Evolutionary conservation across 2,888 invertebrate genomes (phyloP), one percentile per base, ranked within the genome.

Genomic region (Drosophila putrida): DNA sequence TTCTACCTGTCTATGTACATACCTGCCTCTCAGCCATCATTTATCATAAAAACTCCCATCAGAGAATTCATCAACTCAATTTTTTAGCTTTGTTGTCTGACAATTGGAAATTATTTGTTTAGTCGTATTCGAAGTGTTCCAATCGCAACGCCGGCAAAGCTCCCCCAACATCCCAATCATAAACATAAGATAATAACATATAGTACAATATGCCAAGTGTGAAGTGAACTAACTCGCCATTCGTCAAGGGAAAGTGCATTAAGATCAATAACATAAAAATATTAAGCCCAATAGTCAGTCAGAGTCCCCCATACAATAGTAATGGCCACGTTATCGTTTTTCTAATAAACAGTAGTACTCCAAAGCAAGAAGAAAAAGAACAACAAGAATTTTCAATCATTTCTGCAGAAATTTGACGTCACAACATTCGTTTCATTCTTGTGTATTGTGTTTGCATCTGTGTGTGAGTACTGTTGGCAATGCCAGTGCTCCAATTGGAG

Each of bases 261-360:
- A 49, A 36, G 36, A 63, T 58, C 53, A 28, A 44, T 8, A 31
- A 65, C 33, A 60, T 28, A 38, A 33, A 49, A 35, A 55, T 33
- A 63, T 41, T 49, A 55, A 33, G 33, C 38, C 15, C 33, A 38
- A 20, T 13, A 27, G 20, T 27, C 6, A 13, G 25, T 25, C 31
- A 27, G 31, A 44, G n/a, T 15, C 13, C 6, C 2, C 10, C 41
- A 41, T 6, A 11, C 9, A 50, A 60, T 36, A 35, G 27, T 33
- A 39, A 60, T n/a, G 47, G 81, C 81, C 81, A 82, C 81, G 81
- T 82, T 83, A 71, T 68, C 76, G 77, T 49, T 71, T 78, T 74
- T 58, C 39, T 50, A 61, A 57, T 49, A 38, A 54, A 57, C 5
- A 28, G 28, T 36, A 10, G 15, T 41, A 60, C 59, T 35, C 4